Evolutionary conservation across 2,797 vertebrate species (phyloP).

Genomic region (Onychomys leucogaster): DNA sequence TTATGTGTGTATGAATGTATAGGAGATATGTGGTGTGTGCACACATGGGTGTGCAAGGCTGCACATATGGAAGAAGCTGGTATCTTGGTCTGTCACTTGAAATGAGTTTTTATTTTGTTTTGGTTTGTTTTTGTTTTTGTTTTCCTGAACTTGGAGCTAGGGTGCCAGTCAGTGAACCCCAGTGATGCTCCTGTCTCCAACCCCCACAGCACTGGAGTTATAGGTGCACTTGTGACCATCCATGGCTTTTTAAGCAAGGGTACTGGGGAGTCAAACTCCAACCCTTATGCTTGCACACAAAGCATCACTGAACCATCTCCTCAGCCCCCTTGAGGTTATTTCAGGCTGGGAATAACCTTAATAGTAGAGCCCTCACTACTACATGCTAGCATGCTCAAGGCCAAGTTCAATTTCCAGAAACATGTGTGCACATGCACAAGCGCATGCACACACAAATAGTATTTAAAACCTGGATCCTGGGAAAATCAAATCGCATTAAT

Average conservation of each 20-base stretch:
- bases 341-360: not conserved
- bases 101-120: not conserved
- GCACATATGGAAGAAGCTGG: not conserved
- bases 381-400: not conserved
- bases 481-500: conserved; percentile 2
- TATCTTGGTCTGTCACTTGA: not conserved
- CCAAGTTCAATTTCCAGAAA: not conserved
- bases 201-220: not conserved
- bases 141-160: not conserved
- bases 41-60: not conserved
- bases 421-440: fast-evolving
- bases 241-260: not conserved
- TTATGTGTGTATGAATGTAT: not conserved
- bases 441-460: not conserved
- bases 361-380: not conserved
- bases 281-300: not conserved
- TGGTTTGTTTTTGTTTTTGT: not conserved
- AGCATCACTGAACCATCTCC: not conserved
- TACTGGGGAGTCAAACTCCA: not conserved
- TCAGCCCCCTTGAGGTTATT: not conserved
- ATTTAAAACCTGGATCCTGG: not conserved
- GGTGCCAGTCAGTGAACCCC: not conserved
- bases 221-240: not conserved
- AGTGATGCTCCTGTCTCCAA: not conserved
- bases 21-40: not conserved